phyloP scores from a whole-genome alignment of 2,888 invertebrate species.

The Drosophila kuntzei region DNA sequence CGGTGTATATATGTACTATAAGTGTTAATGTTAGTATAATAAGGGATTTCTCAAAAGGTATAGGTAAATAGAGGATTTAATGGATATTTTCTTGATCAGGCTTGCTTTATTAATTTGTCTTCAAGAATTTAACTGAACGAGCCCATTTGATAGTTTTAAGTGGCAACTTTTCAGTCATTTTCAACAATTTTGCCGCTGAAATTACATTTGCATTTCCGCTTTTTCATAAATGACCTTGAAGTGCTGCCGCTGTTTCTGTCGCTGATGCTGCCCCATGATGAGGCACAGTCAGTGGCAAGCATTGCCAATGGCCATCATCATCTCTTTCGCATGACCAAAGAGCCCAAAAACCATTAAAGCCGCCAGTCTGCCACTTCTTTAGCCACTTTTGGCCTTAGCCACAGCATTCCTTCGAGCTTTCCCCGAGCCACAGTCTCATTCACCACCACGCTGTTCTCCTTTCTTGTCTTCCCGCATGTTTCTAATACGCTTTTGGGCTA shows the following conservation, averaged over 20 bases:
- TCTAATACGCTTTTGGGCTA: constrained; percentile 78
- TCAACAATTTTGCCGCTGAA: constrained; percentile 20
- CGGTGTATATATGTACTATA: too few relatives aligned
- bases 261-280: constrained; percentile 3
- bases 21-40: too few relatives aligned
- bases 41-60: too few relatives aligned
- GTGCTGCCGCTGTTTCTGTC: too few relatives aligned
- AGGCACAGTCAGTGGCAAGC: not conserved
- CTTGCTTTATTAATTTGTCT: not conserved
- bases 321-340: constrained; percentile 25
- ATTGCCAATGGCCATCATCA: constrained; percentile 34
- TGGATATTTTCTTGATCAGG: not conserved
- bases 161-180: constrained; percentile 3
- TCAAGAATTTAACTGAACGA: not conserved
- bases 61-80: too few relatives aligned
- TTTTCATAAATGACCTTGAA: constrained; percentile 57
- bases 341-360: constrained; percentile 61
- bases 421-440: constrained; percentile 1
- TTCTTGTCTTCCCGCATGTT: constrained; percentile 34
- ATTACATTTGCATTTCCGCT: constrained; percentile 51
- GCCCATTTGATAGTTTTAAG: constrained; percentile 2
- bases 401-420: constrained; percentile 46
- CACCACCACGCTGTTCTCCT: not conserved
- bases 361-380: constrained; percentile 56
- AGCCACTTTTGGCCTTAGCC: constrained; percentile 58